Base-by-base conservation (phyloP, 2,113 vertebrate genomes). In the Tinamus guttatus region DNA sequence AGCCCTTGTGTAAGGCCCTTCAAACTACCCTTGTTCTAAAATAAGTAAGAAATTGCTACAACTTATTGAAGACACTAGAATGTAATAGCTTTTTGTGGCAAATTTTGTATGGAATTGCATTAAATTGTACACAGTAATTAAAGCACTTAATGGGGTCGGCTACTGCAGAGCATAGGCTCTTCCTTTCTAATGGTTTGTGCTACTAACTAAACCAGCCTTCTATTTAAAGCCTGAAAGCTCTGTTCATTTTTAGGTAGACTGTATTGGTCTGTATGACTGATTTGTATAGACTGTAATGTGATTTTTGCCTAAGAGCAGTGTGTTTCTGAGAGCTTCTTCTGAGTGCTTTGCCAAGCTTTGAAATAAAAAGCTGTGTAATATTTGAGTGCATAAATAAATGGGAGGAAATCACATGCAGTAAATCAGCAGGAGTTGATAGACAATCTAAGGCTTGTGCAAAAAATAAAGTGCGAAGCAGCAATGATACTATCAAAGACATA, bases 391-490 rank as follows among this genome's bases (percentile, higher is more conserved):
- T 63, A 90, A 91, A 90, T 64, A 93, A 85, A 90, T 32, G 82
- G 74, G 94, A 97, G 94, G 96, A 98, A 96, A 96, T 96, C 91
- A 83, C 81, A 78, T 85, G 88, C 92, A 94, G 82, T 97, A 97
- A 97, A 97, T 97, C 95, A 97, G 75, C 65, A 87, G 94, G 91
- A 95, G 52, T 2, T 22, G 76, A 96, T 41, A 94, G 95, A 91
- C 68, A 94, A 90, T 81, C 87, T 95, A 90, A 93, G 95, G 91
- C 91, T 63, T 96, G 91, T 95, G 91, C 92, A 96, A 94, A 92
- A 96, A 97, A 96, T 95, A 93, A 96, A 97, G 95, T 97, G 96
- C 96, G 98, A 98, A 97, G 96, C 96, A 97, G 92, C 94, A 96
- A 67, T 90, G 91, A 97, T 94, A 88, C 95, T 96, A 91, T 96